Conservation (phyloP, 2,113 vertebrate species). For the Neotragus moschatus region DNA sequence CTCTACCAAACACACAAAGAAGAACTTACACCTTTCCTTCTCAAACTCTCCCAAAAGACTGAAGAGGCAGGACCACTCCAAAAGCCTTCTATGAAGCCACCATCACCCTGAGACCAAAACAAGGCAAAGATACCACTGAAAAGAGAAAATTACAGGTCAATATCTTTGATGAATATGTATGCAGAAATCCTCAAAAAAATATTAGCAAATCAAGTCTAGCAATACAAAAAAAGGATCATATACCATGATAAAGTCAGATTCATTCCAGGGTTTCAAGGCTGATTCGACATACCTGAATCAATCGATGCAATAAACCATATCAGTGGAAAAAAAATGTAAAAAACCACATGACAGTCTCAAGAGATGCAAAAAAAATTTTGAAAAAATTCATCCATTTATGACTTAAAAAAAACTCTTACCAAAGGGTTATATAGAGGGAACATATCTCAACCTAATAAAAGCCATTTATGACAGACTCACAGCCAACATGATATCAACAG, state of each 20-base stretch:
- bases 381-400: neutral
- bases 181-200: neutral
- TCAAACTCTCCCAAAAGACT: neutral
- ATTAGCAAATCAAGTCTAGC: neutral
- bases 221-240: neutral
- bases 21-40: neutral
- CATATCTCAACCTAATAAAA: neutral
- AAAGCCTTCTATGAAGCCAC: neutral
- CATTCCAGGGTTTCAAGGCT: neutral
- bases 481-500: neutral
- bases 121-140: neutral
- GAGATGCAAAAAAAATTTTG: neutral
- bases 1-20: neutral
- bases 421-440: neutral
- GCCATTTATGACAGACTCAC: neutral
- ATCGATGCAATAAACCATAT: neutral
- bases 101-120: neutral
- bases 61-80: neutral
- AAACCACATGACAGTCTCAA: neutral
- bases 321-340: neutral
- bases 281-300: neutral
- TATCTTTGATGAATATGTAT: neutral
- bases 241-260: neutral
- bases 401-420: neutral
- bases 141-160: neutral